Conservation (phyloP, 2,888 invertebrate genomes). For the Tortricodes alternella region DNA sequence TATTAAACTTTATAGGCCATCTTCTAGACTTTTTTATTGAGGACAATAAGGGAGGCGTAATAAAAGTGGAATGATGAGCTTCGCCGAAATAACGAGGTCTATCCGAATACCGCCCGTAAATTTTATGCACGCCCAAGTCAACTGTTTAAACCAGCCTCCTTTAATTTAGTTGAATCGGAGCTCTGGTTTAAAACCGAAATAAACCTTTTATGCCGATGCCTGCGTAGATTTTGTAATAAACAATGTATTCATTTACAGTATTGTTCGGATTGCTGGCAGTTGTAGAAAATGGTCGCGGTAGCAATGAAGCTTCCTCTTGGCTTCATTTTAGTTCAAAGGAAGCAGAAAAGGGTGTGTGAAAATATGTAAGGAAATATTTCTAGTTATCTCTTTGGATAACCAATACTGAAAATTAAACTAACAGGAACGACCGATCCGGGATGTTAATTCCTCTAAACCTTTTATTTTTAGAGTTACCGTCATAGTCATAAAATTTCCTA, state of each 20-base stretch:
- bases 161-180: slow-evolving; percentile 26
- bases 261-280: too few species aligned
- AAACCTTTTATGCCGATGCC: slow-evolving; percentile 10
- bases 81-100: slow-evolving; percentile 42
- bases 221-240: neutral
- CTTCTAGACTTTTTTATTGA: slow-evolving; percentile 70
- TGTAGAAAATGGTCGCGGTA: too few species aligned
- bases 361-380: too few species aligned
- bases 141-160: slow-evolving; percentile 27
- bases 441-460: too few species aligned
- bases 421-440: too few species aligned
- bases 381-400: too few species aligned
- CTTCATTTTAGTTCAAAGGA: too few species aligned
- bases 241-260: neutral
- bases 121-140: slow-evolving; percentile 32
- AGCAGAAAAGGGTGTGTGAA: too few species aligned
- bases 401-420: too few species aligned
- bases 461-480: too few species aligned
- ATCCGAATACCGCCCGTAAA: slow-evolving; percentile 38
- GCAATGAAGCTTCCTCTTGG: too few species aligned
- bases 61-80: slow-evolving; percentile 63
- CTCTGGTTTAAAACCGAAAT: slow-evolving; percentile 19
- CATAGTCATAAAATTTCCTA: too few species aligned
- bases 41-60: slow-evolving; percentile 71
- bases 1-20: slow-evolving; percentile 67